phyloP scores from a whole-genome alignment of 2,113 vertebrate species.

The Nyctereutes procyonoides region DNA sequence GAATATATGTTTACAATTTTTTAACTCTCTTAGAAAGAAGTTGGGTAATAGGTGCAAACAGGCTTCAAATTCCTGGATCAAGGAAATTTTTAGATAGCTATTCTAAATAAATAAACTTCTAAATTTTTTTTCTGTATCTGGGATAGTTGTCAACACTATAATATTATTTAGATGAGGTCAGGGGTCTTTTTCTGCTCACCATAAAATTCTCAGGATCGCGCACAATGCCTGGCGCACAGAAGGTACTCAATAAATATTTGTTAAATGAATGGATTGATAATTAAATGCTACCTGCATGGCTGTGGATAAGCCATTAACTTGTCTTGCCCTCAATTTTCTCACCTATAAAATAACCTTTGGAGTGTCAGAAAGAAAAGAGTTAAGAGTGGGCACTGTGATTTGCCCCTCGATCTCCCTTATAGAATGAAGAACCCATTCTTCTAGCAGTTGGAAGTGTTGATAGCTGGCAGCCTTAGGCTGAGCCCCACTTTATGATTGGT shows the following conservation, averaged over 20 bases:
- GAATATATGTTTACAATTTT: neutral
- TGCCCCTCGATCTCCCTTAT: neutral
- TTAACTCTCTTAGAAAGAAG: slow-evolving; percentile 14
- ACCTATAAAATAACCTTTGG: slow-evolving; percentile 2
- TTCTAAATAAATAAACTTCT: neutral
- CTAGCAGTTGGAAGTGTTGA: neutral
- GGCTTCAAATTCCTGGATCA: neutral
- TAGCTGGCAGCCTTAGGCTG: neutral
- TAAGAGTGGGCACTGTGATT: neutral
- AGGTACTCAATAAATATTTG: slow-evolving; percentile 4
- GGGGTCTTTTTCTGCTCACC: neutral
- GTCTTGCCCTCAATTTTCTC: neutral
- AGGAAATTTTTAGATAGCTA: slow-evolving; percentile 28
- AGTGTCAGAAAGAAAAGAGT: slow-evolving; percentile 2
- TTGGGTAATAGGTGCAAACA: neutral
- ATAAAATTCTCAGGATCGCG: neutral
- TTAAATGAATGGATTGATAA: slow-evolving; percentile 21
- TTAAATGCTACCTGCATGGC: slow-evolving; percentile 20
- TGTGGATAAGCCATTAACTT: slow-evolving; percentile 39
- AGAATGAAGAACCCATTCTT: slow-evolving; percentile 2
- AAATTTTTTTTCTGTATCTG: slow-evolving; percentile 8
- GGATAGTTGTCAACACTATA: neutral
- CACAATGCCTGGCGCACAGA: neutral
- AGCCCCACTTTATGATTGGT: slow-evolving; percentile 14
- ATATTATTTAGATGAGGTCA: slow-evolving; percentile 22